Percentiles rank a stretch among this genome's conserved stretches.
Conservation (phyloP, 1,140 invertebrate species). For the Tetramorium parvispinum region DNA sequence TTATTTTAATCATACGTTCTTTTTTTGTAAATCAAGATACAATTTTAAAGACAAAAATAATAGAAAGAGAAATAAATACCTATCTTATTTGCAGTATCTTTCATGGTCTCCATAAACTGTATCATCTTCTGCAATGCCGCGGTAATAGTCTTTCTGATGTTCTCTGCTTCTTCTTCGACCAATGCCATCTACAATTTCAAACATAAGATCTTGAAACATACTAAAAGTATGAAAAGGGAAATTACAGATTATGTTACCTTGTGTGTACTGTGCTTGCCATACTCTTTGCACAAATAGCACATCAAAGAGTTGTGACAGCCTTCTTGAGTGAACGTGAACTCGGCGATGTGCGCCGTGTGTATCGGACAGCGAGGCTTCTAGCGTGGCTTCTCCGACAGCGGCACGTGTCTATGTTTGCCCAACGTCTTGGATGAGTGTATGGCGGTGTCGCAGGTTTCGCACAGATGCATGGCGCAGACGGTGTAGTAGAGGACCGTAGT, state of each 20-base stretch:
- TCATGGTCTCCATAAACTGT: slow-evolving; percentile 88
- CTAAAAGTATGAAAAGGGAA: background rate
- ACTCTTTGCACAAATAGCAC: slow-evolving; percentile 89
- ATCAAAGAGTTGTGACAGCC: slow-evolving; percentile 86
- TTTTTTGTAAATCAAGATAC: background rate
- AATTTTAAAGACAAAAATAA: background rate
- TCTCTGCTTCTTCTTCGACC: slow-evolving; percentile 88
- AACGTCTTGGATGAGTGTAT: slow-evolving; percentile 88
- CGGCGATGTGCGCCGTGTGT: slow-evolving; percentile 87
- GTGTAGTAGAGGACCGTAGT: slow-evolving; percentile 88
- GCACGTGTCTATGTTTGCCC: slow-evolving; percentile 87
- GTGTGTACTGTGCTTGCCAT: slow-evolving; percentile 87
- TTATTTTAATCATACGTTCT: background rate
- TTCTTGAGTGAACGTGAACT: slow-evolving; percentile 88
- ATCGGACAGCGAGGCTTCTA: slow-evolving; percentile 88
- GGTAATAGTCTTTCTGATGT: slow-evolving; percentile 85
- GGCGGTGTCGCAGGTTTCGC: slow-evolving; percentile 86
- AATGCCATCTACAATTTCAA: slow-evolving; percentile 85
- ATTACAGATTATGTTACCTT: slow-evolving; percentile 80
- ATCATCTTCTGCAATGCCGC: slow-evolving; percentile 86
- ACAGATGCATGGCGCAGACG: slow-evolving; percentile 87
- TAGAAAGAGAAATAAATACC: slow-evolving; percentile 71
- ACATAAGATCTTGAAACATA: background rate
- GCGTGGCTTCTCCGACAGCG: slow-evolving; percentile 87
- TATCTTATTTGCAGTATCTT: slow-evolving; percentile 86